phyloP scores from a whole-genome alignment of 2,113 vertebrate genomes.

The Cryptomyrus ogoouensis region DNA sequence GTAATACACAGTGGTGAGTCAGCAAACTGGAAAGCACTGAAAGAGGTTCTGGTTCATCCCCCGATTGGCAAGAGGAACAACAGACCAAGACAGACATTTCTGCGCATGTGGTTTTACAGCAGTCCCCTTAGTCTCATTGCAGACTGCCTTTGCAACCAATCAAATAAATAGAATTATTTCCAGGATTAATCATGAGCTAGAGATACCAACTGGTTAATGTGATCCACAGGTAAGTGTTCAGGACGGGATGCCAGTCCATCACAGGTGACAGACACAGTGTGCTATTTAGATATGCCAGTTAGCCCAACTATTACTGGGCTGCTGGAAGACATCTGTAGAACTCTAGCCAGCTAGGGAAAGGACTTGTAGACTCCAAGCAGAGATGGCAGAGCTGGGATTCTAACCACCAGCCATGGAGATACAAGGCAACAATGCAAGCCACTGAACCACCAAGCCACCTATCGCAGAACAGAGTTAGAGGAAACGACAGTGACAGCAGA shows the following conservation, averaged over 20 bases:
- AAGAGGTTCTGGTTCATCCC: background rate
- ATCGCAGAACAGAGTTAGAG: background rate
- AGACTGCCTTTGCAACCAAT: conserved; percentile 5
- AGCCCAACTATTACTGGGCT: background rate
- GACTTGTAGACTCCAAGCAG: background rate
- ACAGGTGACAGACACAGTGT: background rate
- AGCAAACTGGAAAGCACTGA: background rate
- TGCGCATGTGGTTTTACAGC: background rate
- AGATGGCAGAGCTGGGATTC: background rate
- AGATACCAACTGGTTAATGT: conserved; percentile 29
- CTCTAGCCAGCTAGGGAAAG: background rate
- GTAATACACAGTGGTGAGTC: background rate
- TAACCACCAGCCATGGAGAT: background rate
- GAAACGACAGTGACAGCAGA: background rate
- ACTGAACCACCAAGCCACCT: background rate
- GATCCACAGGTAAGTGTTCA: conserved; percentile 17
- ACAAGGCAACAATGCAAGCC: background rate
- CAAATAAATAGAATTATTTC: conserved; percentile 14
- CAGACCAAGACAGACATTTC: background rate
- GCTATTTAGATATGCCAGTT: background rate
- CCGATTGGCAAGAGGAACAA: background rate
- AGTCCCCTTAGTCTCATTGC: background rate
- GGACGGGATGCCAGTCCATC: background rate
- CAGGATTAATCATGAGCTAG: conserved; percentile 21
- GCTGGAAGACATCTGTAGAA: background rate